Percentiles rank a stretch among this genome's conserved stretches.
Evolutionary conservation across 2,888 invertebrate species (phyloP).

Genomic region (Antheraea yamamai): DNA sequence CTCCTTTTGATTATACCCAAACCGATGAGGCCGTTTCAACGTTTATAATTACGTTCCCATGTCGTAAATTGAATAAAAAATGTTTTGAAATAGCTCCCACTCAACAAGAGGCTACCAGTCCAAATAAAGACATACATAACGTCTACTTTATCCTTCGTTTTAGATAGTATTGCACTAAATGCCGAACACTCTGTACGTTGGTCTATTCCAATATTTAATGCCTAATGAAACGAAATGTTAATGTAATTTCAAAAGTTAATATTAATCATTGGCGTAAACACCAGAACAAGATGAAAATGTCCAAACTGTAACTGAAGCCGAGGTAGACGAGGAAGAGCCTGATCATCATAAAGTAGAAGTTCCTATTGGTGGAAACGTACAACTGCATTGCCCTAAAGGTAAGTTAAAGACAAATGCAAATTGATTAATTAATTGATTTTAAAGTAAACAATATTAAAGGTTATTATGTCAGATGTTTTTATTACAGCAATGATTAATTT

Average conservation of each 20-base stretch:
- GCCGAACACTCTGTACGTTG: no score
- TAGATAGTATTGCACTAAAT: no score
- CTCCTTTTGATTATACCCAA: no score
- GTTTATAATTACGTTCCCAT: no score
- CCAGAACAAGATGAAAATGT: conserved; percentile 45
- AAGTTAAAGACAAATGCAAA: conserved; percentile 30
- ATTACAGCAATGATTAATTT: no score
- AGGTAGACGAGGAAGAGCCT: conserved; percentile 51
- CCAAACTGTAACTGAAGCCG: conserved; percentile 50
- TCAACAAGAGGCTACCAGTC: no score
- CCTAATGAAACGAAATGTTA: neutral
- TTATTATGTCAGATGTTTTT: neutral
- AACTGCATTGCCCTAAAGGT: conserved; percentile 92
- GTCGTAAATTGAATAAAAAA: no score
- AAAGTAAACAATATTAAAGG: neutral
- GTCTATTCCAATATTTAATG: neutral
- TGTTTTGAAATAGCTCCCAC: no score
- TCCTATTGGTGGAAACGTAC: conserved; percentile 92
- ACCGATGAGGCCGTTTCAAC: no score
- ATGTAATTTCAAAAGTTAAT: neutral
- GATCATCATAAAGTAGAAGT: conserved; percentile 88
- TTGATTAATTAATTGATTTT: neutral
- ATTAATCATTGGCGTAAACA: neutral
- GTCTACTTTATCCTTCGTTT: no score
- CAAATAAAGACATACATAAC: no score